Evolutionary conservation across 1,140 invertebrate genomes (phyloP), one percentile per base, ranked within the genome.

Genomic region (Vanessa atalanta): DNA sequence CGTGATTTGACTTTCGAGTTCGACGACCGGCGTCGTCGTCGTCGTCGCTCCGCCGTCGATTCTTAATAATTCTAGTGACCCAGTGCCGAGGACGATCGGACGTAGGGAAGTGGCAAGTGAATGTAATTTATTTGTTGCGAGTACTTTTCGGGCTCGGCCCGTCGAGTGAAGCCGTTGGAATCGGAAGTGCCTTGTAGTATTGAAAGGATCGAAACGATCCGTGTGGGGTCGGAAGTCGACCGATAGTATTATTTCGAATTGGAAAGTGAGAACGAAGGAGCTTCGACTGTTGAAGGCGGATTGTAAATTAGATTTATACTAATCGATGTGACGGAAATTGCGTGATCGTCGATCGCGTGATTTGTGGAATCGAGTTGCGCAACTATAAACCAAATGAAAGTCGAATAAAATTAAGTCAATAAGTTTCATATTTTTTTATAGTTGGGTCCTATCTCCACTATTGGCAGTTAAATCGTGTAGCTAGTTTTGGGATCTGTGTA

Each of bases 401-500:
- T 70, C 65, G 67, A 71, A 67, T 60, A 53, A 60, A 73, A 68
- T 64, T 65, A 71, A 75, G 63, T 68, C 66, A 43, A 16, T 31
- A 50, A 53, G 65, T 53, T 53, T 67, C 48, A 53, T 31, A 13
- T 43, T 68, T 57, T 20, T 8, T 43, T 68, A 53, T 50, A 65
- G 47, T 66, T 37, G 72, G 57, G 66, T 72, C 51, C 76, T 70
- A 70, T 78, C 79, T 84, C 80, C 82, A 81, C 80, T 82, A 75
- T 66, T 73, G 72, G 80, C 65, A 72, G 76, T 74, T 78, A 48
- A 55, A 70, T 57, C 20, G 72, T 71, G 70, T 76, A 75, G 73
- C 75, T 79, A 79, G 70, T 82, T 77, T 78, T 80, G 82, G 82
- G 80, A 83, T 81, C 77, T 82, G 82, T 82, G 79, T 82, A 82